phyloP scores from a whole-genome alignment of 2,113 vertebrate genomes.

The Megatriorchis doriae region DNA sequence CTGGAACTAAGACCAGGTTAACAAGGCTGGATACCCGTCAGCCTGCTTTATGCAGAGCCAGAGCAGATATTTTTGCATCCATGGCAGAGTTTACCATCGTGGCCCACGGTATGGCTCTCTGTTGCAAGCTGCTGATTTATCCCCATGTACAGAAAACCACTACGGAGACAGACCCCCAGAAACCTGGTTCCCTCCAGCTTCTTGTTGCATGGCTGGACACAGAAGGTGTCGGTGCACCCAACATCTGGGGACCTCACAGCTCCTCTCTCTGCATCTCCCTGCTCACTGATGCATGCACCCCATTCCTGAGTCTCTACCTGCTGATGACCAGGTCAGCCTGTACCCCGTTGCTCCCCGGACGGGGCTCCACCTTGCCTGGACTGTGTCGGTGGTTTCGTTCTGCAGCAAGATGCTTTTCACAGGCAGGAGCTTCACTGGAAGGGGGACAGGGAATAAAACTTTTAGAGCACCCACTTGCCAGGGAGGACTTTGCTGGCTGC shows the following conservation, averaged over 20 bases:
- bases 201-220: not conserved
- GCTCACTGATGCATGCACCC: no score
- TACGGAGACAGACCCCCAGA: not conserved
- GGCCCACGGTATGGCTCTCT: rapidly evolving
- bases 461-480: not conserved
- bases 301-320: conserved; percentile 62
- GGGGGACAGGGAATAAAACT: not conserved
- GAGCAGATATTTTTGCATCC: not conserved
- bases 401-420: conserved; percentile 79
- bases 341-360: conserved; percentile 85
- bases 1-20: not conserved
- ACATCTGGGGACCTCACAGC: not conserved
- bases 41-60: not conserved
- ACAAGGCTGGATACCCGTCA: not conserved
- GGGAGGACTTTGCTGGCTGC: not conserved
- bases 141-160: not conserved
- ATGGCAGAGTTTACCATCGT: not conserved
- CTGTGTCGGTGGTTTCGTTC: conserved; percentile 82
- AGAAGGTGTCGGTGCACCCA: not conserved
- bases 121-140: not conserved
- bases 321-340: conserved; percentile 83
- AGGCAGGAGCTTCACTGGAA: conserved; percentile 80
- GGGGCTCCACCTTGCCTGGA: conserved; percentile 80
- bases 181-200: not conserved
- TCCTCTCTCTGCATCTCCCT: not conserved